Evolutionary conservation across 2,113 vertebrate genomes (phyloP).

Genomic region (Megaleporinus macrocephalus): DNA sequence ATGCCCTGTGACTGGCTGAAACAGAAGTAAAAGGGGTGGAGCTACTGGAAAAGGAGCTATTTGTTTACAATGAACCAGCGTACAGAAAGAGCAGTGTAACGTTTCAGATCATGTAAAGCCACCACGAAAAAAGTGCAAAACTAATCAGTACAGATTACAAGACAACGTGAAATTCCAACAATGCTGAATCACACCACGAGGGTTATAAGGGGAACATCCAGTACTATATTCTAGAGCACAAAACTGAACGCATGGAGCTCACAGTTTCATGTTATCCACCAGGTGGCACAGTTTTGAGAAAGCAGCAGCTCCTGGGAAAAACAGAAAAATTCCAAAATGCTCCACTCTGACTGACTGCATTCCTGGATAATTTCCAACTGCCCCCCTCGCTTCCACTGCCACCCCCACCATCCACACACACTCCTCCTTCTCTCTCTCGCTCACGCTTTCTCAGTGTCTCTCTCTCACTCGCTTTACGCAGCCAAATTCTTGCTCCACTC

Average conservation of each 20-base stretch:
- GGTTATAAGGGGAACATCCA: background rate
- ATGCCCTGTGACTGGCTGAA: background rate
- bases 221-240: background rate
- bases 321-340: constrained; percentile 62
- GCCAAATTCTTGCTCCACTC: constrained; percentile 52
- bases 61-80: constrained; percentile 2
- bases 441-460: background rate
- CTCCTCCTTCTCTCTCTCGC: background rate
- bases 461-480: constrained; percentile 54
- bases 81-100: background rate
- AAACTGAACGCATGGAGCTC: background rate
- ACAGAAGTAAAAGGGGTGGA: constrained; percentile 13
- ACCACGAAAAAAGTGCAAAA: background rate
- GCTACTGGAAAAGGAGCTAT: constrained; percentile 8
- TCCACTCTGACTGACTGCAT: constrained; percentile 61
- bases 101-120: constrained; percentile 7
- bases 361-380: constrained; percentile 56
- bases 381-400: background rate
- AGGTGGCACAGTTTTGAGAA: constrained; percentile 69
- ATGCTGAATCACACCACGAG: background rate
- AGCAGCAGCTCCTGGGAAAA: constrained; percentile 38
- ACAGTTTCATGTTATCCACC: constrained; percentile 60
- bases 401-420: background rate
- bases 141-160: too few species aligned
- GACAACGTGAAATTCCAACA: background rate